phyloP scores from a whole-genome alignment of 1,140 invertebrate genomes.

The Venustaconcha ellipsiformis region DNA sequence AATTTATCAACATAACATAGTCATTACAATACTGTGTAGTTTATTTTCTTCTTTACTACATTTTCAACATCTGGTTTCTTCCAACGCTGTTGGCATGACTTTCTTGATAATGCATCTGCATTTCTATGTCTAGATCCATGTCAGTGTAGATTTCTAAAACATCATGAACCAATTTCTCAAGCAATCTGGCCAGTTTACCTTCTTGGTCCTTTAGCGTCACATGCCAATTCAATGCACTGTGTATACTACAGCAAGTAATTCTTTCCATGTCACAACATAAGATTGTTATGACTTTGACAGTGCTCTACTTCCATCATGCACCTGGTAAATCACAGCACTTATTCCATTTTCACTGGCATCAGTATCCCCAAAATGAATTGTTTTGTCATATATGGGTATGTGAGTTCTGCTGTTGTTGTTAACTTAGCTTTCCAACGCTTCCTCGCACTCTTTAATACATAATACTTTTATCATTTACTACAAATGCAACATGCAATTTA shows the following conservation, averaged over 20 bases:
- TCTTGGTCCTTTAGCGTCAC: neutral
- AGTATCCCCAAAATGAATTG: slow-evolving; percentile 60
- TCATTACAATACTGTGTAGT: neutral
- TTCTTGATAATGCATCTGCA: slow-evolving; percentile 44
- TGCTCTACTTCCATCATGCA: slow-evolving; percentile 20
- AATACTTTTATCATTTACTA: no score
- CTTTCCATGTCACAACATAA: slow-evolving; percentile 13
- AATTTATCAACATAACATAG: neutral
- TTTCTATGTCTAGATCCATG: slow-evolving; percentile 39
- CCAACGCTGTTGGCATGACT: neutral
- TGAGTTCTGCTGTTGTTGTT: no score
- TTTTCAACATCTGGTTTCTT: neutral
- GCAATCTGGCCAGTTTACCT: slow-evolving; percentile 33
- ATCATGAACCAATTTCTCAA: slow-evolving; percentile 35
- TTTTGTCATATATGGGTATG: slow-evolving; percentile 40
- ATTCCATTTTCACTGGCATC: slow-evolving; percentile 67
- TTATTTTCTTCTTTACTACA: neutral
- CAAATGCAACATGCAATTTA: no score
- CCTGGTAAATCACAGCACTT: slow-evolving; percentile 64
- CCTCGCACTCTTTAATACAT: no score
- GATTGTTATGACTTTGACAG: neutral
- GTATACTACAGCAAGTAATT: slow-evolving; percentile 29
- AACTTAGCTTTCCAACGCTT: no score
- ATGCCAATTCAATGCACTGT: neutral
- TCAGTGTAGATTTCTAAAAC: slow-evolving; percentile 42